Base-by-base conservation (phyloP, 2,888 invertebrate genomes). In the Athalia circularis region DNA sequence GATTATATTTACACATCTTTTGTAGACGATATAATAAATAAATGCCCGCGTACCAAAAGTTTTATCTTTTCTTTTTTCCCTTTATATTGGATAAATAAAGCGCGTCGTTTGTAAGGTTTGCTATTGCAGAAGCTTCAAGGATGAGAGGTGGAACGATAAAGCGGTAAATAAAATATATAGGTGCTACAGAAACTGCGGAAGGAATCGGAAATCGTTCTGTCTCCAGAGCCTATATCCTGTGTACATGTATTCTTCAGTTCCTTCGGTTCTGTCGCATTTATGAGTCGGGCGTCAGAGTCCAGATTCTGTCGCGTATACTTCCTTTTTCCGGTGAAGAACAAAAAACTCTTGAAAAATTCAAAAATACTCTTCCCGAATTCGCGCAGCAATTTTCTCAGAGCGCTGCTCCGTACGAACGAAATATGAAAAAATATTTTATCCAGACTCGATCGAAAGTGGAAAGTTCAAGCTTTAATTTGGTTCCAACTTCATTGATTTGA, bases 161-260 rank as follows among this genome's bases (percentile, higher is more conserved):
- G 47, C 65, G 65, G 65, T 8, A 65, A 7, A 65, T 47, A 65
- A 65, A 65, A 65, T 65, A 48, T 65, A 48, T 29, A 29, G 29
- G 29, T 29, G 29, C 29, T 29, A 29, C 29, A 65, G 65, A 5
- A 48, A 65, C 52, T 11, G 52, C 7, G 3, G 11, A 54, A 47
- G 13, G 59, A 72, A 72, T 72, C 72, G 61, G 59, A 72, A 72
- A 59, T 47, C 72, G 72, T 59, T 72, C 7, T 59, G 59, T 48
- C 72, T 72, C 72, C 45, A 47, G 59, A 54, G 57, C 59, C 72
- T 72, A 57, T 43, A 59, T 72, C 59, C 29, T 29, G 29, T 29
- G 29, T 29, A 29, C 29, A 29, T 29, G 29, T 29, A 29, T 29
- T 29, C 72, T 43, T 59, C 45, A 61, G 59, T 59, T 72, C 45